These are phyloP conservation scores for Drosophila tripunctata DNA, from an alignment of 2,888 invertebrate species.

Conservation along the genomic window DNA sequence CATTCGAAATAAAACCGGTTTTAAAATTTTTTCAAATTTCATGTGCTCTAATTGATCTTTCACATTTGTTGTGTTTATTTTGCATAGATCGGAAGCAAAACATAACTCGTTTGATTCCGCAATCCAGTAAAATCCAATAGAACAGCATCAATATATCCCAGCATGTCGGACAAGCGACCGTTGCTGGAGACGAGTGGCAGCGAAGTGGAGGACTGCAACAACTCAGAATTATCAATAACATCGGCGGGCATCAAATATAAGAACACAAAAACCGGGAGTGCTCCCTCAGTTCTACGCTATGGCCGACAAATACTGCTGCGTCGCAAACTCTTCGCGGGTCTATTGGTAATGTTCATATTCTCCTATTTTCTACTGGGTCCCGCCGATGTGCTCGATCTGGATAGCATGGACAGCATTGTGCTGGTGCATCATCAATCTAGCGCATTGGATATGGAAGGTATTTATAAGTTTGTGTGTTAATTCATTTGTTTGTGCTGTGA, in stretches of 20 bases:
- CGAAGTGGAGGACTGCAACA: not conserved
- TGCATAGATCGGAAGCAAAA: too few species aligned
- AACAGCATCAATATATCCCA: constrained; percentile 25
- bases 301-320: constrained; percentile 56
- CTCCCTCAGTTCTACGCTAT: constrained; percentile 32
- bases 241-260: constrained; percentile 16
- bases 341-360: constrained; percentile 71
- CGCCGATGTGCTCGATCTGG: constrained; percentile 63
- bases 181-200: constrained; percentile 17
- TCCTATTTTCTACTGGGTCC: constrained; percentile 64
- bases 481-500: not conserved
- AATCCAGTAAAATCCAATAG: not conserved
- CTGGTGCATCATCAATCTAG: constrained; percentile 80
- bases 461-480: not conserved
- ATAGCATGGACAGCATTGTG: constrained; percentile 40
- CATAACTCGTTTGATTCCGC: too few species aligned
- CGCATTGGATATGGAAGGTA: constrained; percentile 83
- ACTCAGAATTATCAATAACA: constrained; percentile 2
- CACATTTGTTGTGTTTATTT: too few species aligned
- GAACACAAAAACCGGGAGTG: not conserved
- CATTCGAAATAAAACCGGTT: not conserved
- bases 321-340: constrained; percentile 60
- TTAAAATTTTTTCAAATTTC: not conserved
- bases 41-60: not conserved
- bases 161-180: constrained; percentile 38